phyloP scores from a whole-genome alignment of 2,797 vertebrate species.

The Squalus acanthias region DNA sequence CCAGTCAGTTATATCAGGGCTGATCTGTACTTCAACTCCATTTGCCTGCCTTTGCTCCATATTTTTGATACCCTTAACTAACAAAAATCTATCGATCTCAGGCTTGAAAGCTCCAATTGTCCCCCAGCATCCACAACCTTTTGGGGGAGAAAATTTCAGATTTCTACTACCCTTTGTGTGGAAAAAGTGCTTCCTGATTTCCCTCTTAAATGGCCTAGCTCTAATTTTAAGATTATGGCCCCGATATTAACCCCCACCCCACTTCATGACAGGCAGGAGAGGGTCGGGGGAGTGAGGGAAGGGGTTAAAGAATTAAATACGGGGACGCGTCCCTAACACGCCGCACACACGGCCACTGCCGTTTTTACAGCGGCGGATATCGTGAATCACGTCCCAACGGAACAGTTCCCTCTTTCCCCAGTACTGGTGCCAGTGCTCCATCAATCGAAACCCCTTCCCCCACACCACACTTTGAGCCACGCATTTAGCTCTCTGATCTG shows the following conservation, averaged over 20 bases:
- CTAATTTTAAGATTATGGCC: not conserved
- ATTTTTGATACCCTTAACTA: not conserved
- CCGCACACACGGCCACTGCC: not conserved
- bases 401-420: too few relatives aligned
- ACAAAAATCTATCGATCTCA: too few relatives aligned
- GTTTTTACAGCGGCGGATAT: too few relatives aligned
- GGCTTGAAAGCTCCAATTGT: too few relatives aligned
- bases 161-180: not conserved
- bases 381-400: too few relatives aligned
- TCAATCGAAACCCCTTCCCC: too few relatives aligned
- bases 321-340: not conserved
- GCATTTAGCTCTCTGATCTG: too few relatives aligned
- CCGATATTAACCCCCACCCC: too few relatives aligned
- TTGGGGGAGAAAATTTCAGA: not conserved
- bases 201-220: not conserved
- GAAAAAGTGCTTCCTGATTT: not conserved
- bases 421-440: too few relatives aligned
- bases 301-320: not conserved
- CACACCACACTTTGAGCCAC: too few relatives aligned
- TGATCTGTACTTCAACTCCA: not conserved
- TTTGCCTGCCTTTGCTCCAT: not conserved
- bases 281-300: not conserved
- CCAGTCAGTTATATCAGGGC: not conserved
- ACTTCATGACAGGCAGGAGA: too few relatives aligned
- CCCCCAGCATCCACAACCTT: not conserved